Percentiles rank a stretch among this genome's conserved stretches.
Conservation (phyloP, 2,888 invertebrate species). For the Caenorhabditis panamensis region DNA sequence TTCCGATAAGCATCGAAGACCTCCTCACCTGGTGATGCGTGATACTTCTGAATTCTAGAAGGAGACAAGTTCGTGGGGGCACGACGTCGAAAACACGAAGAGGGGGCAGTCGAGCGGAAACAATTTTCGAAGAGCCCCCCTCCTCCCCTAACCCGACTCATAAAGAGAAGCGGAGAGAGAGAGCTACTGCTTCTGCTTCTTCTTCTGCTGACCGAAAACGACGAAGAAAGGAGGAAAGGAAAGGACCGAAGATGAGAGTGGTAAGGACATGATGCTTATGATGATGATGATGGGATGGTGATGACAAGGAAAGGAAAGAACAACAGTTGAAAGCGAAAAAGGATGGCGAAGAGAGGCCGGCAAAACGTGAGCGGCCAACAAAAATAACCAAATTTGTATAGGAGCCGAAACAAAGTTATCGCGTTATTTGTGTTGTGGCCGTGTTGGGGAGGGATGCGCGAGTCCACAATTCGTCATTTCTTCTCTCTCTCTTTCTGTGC, state of each 20-base stretch:
- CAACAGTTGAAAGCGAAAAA: conserved; percentile 14
- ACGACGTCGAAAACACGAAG: conserved; percentile 50
- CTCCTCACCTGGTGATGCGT: conserved; percentile 32
- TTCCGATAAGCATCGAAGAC: conserved; percentile 32
- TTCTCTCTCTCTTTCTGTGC: too few relatives aligned
- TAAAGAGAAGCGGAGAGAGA: conserved; percentile 29
- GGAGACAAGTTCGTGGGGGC: background rate
- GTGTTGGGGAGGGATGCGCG: conserved; percentile 20
- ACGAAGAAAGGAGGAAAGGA: conserved; percentile 15
- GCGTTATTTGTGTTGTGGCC: conserved; percentile 62
- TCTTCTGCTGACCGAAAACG: conserved; percentile 2
- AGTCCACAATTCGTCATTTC: conserved; percentile 59
- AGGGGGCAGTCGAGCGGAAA: conserved; percentile 52
- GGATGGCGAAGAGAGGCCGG: background rate
- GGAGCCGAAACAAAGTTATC: conserved; percentile 66
- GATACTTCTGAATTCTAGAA: conserved; percentile 5
- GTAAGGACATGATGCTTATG: background rate
- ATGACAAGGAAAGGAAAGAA: conserved; percentile 10
- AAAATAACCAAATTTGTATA: conserved; percentile 62
- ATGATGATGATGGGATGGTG: background rate
- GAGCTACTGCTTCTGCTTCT: conserved; percentile 20
- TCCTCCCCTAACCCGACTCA: conserved; percentile 46
- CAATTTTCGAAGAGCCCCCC: conserved; percentile 59
- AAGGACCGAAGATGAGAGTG: conserved; percentile 29
- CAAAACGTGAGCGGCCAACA: conserved; percentile 51